Evolutionary conservation across 2,797 vertebrate species (phyloP).

Genomic region (Dromococcyx pavoninus): DNA sequence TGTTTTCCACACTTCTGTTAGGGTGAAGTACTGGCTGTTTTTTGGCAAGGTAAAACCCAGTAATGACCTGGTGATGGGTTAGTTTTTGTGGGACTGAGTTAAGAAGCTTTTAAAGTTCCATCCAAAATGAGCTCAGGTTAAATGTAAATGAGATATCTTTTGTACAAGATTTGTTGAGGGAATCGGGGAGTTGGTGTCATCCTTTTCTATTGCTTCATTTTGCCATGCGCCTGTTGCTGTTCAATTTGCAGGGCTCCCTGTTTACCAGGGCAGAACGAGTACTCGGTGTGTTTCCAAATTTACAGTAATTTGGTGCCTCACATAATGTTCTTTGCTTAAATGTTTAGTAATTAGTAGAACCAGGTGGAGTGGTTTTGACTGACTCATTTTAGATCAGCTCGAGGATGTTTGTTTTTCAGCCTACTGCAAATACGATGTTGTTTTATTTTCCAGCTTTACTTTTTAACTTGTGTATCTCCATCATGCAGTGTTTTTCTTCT

Average conservation of each 20-base stretch:
- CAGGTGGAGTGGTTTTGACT: slow-evolving; percentile 54
- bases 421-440: background rate
- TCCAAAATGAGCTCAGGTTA: background rate
- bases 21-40: accelerated
- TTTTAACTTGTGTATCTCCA: background rate
- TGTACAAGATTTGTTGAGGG: background rate
- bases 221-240: slow-evolving; percentile 4
- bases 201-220: background rate
- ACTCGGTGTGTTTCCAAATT: slow-evolving; percentile 33
- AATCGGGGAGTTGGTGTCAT: background rate
- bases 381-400: slow-evolving; percentile 43
- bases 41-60: background rate
- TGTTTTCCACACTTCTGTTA: background rate
- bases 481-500: slow-evolving; percentile 13
- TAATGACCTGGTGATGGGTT: background rate
- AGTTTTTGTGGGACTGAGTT: background rate
- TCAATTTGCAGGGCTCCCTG: slow-evolving; percentile 52
- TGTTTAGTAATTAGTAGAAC: slow-evolving; percentile 43
- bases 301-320: slow-evolving; percentile 50
- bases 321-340: slow-evolving; percentile 55
- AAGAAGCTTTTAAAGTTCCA: background rate
- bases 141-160: background rate
- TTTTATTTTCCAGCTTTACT: slow-evolving; percentile 40
- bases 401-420: slow-evolving; percentile 55
- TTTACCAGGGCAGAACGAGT: slow-evolving; percentile 29